Percentiles rank a stretch among this genome's conserved stretches.
Conservation (phyloP, 2,797 vertebrate genomes). For the Sparidentex hasta region DNA sequence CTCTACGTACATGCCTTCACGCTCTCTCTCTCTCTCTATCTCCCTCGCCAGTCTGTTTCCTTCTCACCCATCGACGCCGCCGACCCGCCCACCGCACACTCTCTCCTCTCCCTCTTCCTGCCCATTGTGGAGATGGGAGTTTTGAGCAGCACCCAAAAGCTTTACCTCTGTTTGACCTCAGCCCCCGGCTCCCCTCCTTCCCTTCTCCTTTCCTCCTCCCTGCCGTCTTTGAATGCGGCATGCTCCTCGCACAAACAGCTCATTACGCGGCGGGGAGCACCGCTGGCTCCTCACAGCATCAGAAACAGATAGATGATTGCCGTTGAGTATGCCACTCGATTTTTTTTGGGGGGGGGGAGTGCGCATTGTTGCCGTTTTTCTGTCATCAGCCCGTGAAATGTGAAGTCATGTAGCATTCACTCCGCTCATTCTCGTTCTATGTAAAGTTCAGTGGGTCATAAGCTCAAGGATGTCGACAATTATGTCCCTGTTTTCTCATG, state of each 20-base stretch:
- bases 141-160: constrained; percentile 71
- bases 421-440: constrained; percentile 42
- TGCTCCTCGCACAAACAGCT: constrained; percentile 55
- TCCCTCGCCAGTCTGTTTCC: constrained; percentile 52
- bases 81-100: constrained; percentile 32
- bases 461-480: constrained; percentile 43
- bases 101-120: constrained; percentile 62
- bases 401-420: constrained; percentile 22
- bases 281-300: constrained; percentile 46
- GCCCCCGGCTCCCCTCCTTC: constrained; percentile 43
- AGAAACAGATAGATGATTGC: constrained; percentile 49
- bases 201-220: constrained; percentile 24
- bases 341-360: neutral
- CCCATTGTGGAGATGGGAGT: constrained; percentile 64
- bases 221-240: constrained; percentile 37
- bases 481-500: constrained; percentile 9
- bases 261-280: constrained; percentile 64
- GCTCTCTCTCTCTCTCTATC: constrained; percentile 45
- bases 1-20: constrained; percentile 38
- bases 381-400: constrained; percentile 10
- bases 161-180: constrained; percentile 84
- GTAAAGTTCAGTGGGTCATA: constrained; percentile 66
- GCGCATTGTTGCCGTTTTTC: constrained; percentile 6
- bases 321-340: constrained; percentile 32
- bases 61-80: constrained; percentile 22